Evolutionary conservation across 2,888 invertebrate species (phyloP), one percentile per base, ranked within the genome.

Genomic region (Catotricha subobsoleta): DNA sequence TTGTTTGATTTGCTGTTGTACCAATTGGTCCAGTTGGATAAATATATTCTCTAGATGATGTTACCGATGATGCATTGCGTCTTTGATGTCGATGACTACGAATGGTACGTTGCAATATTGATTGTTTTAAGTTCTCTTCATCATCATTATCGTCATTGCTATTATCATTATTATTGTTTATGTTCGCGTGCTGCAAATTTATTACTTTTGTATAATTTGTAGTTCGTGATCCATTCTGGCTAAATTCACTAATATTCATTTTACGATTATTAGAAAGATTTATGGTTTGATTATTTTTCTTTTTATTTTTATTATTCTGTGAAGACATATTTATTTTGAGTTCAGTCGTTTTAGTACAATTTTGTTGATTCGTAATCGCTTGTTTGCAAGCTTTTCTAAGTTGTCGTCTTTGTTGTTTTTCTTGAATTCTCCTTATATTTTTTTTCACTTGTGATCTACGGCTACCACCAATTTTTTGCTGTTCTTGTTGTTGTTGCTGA

Each of bases 61-160:
- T 29, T 28, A 28, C n/a, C 20, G 39, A 16, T 27, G 37, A 28
- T 16, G 28, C 23, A 38, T 38, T 28, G 29, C 39, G 27, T 39
- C 29, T 39, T 27, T 39, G 39, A n/a, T 39, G 31, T 13, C 25
- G 31, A 41, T 41, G 35, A 37, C 42, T 42, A 15, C 42, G 42
- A 15, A 37, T 29, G 2, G 21, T 29, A 19, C 42, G 36, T 7
- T 29, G 31, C 16, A 40, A 40, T n/a, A 20, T 31, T 40, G 36
- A 23, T 23, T 36, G 36, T 10, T 36, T 36, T 23, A 36, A 36
- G 21, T 21, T 16, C 21, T 36, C 36, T 10, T 36, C 36, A 36
- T 36, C 25, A 19, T 20, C 21, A n/a, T 34, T 20, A 21, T 21
- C 34, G 21, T 13, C 21, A 5, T 21, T 21, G 19, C 19, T n/a